phyloP scores from a whole-genome alignment of 2,888 invertebrate species.

The Heliconius charithonia region DNA sequence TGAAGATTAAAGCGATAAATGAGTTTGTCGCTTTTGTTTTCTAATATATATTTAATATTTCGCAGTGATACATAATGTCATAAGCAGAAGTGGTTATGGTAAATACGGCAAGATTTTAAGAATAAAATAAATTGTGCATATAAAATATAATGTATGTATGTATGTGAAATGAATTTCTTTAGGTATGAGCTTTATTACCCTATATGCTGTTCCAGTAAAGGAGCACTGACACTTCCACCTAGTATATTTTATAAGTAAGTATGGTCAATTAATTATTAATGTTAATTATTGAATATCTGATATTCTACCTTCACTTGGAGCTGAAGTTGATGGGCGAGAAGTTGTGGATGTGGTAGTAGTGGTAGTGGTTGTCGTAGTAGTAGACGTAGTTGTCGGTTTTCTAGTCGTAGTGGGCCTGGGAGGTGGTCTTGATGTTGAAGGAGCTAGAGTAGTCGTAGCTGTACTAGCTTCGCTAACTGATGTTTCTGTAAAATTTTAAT shows the following conservation, averaged over 20 bases:
- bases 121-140: no score
- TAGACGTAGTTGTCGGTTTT: slow-evolving; percentile 59
- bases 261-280: not conserved
- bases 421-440: slow-evolving; percentile 74
- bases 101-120: no score
- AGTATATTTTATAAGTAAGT: no score
- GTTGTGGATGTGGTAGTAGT: slow-evolving; percentile 61
- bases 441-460: slow-evolving; percentile 70
- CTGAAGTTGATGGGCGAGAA: slow-evolving; percentile 52
- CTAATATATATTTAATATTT: no score
- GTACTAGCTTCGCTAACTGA: slow-evolving; percentile 66
- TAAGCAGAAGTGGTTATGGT: no score
- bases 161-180: no score
- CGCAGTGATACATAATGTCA: no score
- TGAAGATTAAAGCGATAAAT: not conserved
- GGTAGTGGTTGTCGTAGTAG: slow-evolving; percentile 58
- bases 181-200: no score
- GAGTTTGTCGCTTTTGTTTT: not conserved
- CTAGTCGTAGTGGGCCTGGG: slow-evolving; percentile 54
- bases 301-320: slow-evolving; percentile 45
- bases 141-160: no score
- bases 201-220: no score
- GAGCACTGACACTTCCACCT: no score
- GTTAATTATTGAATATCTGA: not conserved
- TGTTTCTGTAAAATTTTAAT: slow-evolving; percentile 37